Evolutionary conservation across 2,113 vertebrate genomes (phyloP).

Genomic region (Silurus meridionalis): DNA sequence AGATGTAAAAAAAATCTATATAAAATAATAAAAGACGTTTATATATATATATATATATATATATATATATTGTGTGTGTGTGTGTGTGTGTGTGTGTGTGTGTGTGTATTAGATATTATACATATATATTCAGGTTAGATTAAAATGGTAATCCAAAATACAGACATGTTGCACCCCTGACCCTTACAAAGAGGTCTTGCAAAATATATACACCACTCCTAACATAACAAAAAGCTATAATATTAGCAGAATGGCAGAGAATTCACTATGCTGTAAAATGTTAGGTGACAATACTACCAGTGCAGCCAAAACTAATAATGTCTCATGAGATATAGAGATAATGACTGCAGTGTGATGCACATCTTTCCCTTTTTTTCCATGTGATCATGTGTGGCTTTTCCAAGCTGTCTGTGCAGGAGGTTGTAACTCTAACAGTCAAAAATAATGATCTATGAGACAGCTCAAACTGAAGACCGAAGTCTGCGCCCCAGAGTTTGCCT

Average conservation of each 20-base stretch:
- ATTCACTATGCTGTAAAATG: conserved; percentile 21
- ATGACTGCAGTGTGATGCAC: not conserved
- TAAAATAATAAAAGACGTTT: not conserved
- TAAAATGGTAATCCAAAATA: conserved; percentile 41
- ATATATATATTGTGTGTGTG: too few species aligned
- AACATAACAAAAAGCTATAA: conserved; percentile 3
- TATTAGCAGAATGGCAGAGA: not conserved
- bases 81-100: too few species aligned
- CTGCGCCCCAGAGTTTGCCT: conserved; percentile 8
- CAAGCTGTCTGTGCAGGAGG: not conserved
- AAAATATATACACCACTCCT: not conserved
- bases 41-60: too few species aligned
- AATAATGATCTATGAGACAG: conserved; percentile 28
- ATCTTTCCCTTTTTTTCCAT: not conserved
- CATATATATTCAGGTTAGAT: conserved; percentile 15
- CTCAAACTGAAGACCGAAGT: not conserved
- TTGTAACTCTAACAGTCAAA: conserved; percentile 16
- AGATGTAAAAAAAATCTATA: conserved; percentile 24
- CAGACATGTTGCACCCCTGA: conserved; percentile 26
- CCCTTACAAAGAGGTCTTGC: conserved; percentile 19
- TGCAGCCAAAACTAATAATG: not conserved
- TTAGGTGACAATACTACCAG: conserved; percentile 1
- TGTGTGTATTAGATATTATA: too few species aligned
- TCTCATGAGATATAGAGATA: not conserved
- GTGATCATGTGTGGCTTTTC: not conserved